Percentiles rank a stretch among this genome's conserved stretches.
These are phyloP conservation scores for Lophochroa leadbeateri DNA, from an alignment of 2,113 vertebrate genomes.

Conservation along the genomic window DNA sequence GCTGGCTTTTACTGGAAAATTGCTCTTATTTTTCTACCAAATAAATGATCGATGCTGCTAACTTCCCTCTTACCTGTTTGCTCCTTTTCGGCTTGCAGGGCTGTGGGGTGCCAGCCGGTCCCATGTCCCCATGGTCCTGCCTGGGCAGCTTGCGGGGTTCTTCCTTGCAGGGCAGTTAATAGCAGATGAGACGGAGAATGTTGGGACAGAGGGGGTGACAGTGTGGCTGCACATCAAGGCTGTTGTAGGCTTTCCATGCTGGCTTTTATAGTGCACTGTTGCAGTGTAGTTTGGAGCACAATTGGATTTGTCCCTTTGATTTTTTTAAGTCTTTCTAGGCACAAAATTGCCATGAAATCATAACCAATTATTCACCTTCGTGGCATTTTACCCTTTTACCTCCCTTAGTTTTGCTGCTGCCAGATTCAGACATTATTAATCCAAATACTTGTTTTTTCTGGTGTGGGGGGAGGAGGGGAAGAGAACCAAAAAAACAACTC, in stretches of 20 bases:
- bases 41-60: background rate
- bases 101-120: background rate
- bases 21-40: constrained; percentile 28
- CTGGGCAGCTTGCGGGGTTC: background rate
- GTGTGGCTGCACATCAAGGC: background rate
- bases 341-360: background rate
- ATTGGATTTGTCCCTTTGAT: background rate
- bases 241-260: background rate
- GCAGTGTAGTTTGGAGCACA: background rate
- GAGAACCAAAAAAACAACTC: background rate
- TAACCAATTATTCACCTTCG: background rate
- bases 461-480: background rate
- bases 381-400: background rate
- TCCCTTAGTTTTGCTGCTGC: background rate
- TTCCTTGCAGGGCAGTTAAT: background rate
- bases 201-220: background rate
- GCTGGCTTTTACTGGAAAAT: constrained; percentile 5
- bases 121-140: background rate
- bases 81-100: background rate
- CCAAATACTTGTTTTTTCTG: background rate
- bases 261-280: background rate
- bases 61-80: background rate
- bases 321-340: background rate
- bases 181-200: background rate
- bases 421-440: background rate